Evolutionary conservation across 2,113 vertebrate genomes (phyloP), one percentile per base, ranked within the genome.

Genomic region (Eretmochelys imbricata): DNA sequence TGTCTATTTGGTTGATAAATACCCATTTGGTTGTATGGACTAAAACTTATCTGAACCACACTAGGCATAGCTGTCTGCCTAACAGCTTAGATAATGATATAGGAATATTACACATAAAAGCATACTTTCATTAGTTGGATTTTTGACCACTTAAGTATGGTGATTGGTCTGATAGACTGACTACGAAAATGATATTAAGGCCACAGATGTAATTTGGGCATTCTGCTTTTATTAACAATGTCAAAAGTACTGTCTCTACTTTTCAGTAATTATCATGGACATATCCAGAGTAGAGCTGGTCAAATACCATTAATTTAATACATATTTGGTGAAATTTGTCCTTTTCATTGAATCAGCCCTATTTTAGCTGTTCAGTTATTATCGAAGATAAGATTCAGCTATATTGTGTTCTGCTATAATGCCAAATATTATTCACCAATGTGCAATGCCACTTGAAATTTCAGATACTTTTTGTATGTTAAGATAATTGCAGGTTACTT

Each of bases 1-100:
- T 83, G 54, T 93, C 88, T 94, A 80, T 35, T 31, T 46, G 10
- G 35, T 75, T 97, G 93, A 96, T 93, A 96, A 96, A 95, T 91
- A 90, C 51, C 48, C 78, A 59, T 48, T 75, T 91, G 69, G 82
- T 12, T 35, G 31, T 83, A 86, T 7, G 57, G 95, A 95, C 89
- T 81, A 84, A 90, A 83, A 80, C 11, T 25, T 65, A 75, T 89
- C 69, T 53, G 38, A 87, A 85, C 31, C 4, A 4, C 80, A 46
- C 79, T 51, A 49, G 89, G 89, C 42, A 88, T 79, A 54, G 53
- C 54, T 80, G n/a, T 87, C 79, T 69, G 10, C 55, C 38, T 17
- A 20, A 89, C 84, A 89, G 11, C 3, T 80, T 29, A 93, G 92
- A 95, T n/a, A 87, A 89, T 89, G 55, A 38, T 72, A 49, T 38